Evolutionary conservation across 2,888 invertebrate species (phyloP).

Genomic region (Eurytoma californica): DNA sequence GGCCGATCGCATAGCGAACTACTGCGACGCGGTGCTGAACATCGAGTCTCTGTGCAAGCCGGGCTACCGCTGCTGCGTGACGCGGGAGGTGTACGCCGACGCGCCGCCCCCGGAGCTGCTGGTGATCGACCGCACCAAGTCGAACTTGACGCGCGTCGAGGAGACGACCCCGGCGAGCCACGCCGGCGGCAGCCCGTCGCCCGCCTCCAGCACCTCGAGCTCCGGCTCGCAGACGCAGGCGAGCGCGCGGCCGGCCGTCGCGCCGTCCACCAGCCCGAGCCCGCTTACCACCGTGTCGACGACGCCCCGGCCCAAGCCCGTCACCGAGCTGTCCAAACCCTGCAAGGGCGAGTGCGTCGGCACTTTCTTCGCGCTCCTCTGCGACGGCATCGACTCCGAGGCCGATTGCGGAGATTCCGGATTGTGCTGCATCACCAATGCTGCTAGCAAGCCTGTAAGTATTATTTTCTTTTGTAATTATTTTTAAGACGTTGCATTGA

Average conservation of each 20-base stretch:
- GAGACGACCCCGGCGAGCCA: slow-evolving; percentile 46
- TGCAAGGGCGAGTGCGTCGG: slow-evolving; percentile 91
- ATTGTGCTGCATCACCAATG: slow-evolving; percentile 85
- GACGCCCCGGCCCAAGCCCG: slow-evolving; percentile 70
- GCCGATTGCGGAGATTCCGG: slow-evolving; percentile 77
- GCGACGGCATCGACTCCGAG: slow-evolving; percentile 89
- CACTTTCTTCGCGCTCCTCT: slow-evolving; percentile 88
- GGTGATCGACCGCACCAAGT: slow-evolving; percentile 80
- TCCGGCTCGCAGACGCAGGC: not conserved
- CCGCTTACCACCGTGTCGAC: slow-evolving; percentile 61
- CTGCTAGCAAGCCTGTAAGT: slow-evolving; percentile 65
- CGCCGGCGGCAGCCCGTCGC: not conserved
- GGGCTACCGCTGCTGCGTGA: slow-evolving; percentile 88
- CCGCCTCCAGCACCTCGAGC: not conserved
- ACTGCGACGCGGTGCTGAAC: slow-evolving; percentile 90
- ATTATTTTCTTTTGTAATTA: not conserved
- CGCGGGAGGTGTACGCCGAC: slow-evolving; percentile 84
- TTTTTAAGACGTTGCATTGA: not conserved
- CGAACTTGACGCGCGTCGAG: slow-evolving; percentile 65
- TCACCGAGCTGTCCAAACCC: slow-evolving; percentile 78
- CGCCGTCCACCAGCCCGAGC: slow-evolving; percentile 69
- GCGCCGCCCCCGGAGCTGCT: slow-evolving; percentile 84
- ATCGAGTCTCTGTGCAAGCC: slow-evolving; percentile 84
- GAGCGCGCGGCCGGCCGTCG: slow-evolving; percentile 17
- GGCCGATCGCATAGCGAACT: slow-evolving; percentile 86